Base-by-base conservation (phyloP, 2,797 vertebrate species). In the Argyrosomus regius region DNA sequence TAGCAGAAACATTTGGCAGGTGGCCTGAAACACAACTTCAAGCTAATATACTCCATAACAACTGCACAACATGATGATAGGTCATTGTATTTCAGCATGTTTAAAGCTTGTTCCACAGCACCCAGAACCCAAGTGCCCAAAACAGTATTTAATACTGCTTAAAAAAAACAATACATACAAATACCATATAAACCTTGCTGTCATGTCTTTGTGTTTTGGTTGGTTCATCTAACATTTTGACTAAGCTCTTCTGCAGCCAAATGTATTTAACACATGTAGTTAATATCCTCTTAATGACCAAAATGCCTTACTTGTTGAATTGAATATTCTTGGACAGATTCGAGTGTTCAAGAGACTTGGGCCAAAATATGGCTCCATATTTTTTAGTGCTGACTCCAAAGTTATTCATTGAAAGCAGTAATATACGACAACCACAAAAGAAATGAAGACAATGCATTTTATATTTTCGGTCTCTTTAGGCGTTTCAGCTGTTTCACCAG, bases 341-440 rank as follows among this genome's bases (percentile, higher is more conserved):
- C 0, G 1, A 49, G 20, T 0, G 22, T 52, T 64, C 41, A 62
- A 52, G 31, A 79, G 53, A 75, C 26, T 41, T 12, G 7, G 31
- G 20, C 26, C 2, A 41, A 49, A 62, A 13, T 10, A 17, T 49
- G 24, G 4, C 64, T 74, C 3, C 26, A 18, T 45, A 11, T 62
- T 39, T 66, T 65, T 74, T 18, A 20, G 10, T 43, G 52, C 20
- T 58, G 49, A 80, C 50, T 65, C 56, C 8, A 17, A n/a, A 7
- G 54, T 45, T 49, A 50, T 45, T 75, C n/a, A 49, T 10, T 60
- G 57, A 59, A 53, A 43, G 24, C 56, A 22, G 28, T 59, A 57
- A 35, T 77, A 35, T 60, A 56, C 18, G 1, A 43, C 10, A 53
- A 35, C 5, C 31, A 80, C 61, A 77, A 78, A 80, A 52, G 35